Conservation (phyloP, 2,797 vertebrate species). For the Hoplostethus mediterraneus region DNA sequence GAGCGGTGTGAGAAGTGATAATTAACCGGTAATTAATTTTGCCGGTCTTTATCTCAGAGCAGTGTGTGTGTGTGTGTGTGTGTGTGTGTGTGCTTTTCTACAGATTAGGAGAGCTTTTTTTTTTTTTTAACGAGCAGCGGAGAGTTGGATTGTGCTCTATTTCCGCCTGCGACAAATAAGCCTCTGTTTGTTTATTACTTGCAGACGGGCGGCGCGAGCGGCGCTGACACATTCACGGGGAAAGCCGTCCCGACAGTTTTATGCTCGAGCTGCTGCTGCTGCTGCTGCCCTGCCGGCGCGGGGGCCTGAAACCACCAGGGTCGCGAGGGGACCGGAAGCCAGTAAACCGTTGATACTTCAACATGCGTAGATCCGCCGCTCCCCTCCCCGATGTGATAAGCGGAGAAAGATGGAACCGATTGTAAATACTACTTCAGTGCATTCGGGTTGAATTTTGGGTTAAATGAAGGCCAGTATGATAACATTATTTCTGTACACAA, state of each 20-base stretch:
- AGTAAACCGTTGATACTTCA: constrained; percentile 32
- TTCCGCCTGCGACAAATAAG: constrained; percentile 78
- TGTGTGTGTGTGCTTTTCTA: constrained; percentile 71
- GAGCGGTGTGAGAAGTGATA: constrained; percentile 79
- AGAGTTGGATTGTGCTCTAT: constrained; percentile 76
- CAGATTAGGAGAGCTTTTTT: constrained; percentile 78
- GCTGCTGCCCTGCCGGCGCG: neutral
- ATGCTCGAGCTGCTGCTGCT: constrained; percentile 35
- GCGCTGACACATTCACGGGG: constrained; percentile 54
- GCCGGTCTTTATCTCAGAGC: constrained; percentile 79
- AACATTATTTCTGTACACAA: neutral
- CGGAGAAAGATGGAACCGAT: no score
- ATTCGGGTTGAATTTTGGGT: neutral
- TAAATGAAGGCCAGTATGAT: neutral
- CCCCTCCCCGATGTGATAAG: no score
- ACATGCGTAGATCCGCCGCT: no score
- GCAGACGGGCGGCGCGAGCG: constrained; percentile 67
- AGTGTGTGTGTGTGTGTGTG: constrained; percentile 61
- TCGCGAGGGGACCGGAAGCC: constrained; percentile 41
- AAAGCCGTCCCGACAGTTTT: constrained; percentile 59
- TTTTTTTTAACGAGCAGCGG: constrained; percentile 73
- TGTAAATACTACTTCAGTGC: neutral
- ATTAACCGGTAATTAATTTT: constrained; percentile 85
- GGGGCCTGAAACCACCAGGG: no score
- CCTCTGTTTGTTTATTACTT: constrained; percentile 70